phyloP scores from a whole-genome alignment of 2,113 vertebrate genomes.

The Geococcyx californianus region DNA sequence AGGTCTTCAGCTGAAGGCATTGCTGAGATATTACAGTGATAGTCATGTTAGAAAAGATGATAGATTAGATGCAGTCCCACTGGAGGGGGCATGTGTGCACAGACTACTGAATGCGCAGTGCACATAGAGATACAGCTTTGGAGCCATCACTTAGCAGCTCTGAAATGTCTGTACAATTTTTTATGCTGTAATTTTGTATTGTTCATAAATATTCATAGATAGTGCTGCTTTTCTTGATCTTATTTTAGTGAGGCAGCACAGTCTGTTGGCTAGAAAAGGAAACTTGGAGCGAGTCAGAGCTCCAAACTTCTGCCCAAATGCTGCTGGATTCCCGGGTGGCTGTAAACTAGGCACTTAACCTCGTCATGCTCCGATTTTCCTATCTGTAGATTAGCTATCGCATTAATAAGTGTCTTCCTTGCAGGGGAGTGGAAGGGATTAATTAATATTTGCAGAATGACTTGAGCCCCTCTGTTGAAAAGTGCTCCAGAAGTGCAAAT shows the following conservation, averaged over 20 bases:
- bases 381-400: slow-evolving; percentile 15
- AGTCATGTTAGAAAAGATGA: slow-evolving; percentile 62
- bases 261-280: slow-evolving; percentile 47
- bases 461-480: neutral
- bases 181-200: slow-evolving; percentile 61
- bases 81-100: slow-evolving; percentile 47
- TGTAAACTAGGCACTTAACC: slow-evolving; percentile 40
- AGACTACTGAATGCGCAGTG: slow-evolving; percentile 32
- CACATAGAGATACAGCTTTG: neutral
- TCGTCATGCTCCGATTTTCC: neutral
- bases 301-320: slow-evolving; percentile 7
- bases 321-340: neutral
- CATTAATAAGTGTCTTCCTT: slow-evolving; percentile 17
- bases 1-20: slow-evolving; percentile 48
- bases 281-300: neutral
- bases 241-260: slow-evolving; percentile 53
- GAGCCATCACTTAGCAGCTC: slow-evolving; percentile 60
- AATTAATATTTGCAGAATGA: slow-evolving; percentile 52
- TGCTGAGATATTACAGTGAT: slow-evolving; percentile 55
- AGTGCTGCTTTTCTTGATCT: slow-evolving; percentile 30
- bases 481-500: slow-evolving; percentile 34
- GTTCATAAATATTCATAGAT: slow-evolving; percentile 64
- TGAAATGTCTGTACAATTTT: slow-evolving; percentile 61
- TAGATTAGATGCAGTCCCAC: slow-evolving; percentile 61
- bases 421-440: slow-evolving; percentile 38